These are phyloP conservation scores for Megalops cyprinoides DNA, from an alignment of 2,797 vertebrate species.

Conservation along the genomic window DNA sequence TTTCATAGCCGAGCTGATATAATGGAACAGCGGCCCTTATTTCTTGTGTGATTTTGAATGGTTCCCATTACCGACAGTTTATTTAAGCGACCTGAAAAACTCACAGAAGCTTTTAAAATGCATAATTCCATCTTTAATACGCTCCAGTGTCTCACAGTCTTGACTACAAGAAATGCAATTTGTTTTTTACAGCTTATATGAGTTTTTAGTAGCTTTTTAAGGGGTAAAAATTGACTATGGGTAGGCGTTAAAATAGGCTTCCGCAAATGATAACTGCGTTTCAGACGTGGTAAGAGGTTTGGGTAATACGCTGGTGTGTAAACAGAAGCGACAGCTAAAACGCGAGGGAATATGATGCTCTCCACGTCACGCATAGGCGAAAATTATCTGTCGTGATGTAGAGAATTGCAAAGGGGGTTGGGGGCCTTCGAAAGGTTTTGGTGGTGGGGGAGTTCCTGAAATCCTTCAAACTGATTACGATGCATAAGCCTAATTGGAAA, in stretches of 20 bases:
- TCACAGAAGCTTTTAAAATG: neutral
- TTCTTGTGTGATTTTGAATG: neutral
- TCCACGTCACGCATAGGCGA: neutral
- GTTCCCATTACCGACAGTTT: conserved; percentile 10
- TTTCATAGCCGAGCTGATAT: neutral
- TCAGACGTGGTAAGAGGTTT: neutral
- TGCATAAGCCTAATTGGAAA: conserved; percentile 20
- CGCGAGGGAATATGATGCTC: no score
- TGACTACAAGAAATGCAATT: neutral
- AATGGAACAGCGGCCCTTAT: neutral
- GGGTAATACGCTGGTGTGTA: neutral
- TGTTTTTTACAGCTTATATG: neutral
- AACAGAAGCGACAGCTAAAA: neutral
- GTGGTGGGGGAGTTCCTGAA: neutral
- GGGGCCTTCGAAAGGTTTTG: neutral
- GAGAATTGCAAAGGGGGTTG: neutral
- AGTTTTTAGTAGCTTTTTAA: neutral
- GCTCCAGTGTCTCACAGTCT: neutral
- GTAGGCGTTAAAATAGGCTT: neutral
- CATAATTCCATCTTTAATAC: neutral
- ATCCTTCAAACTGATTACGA: conserved; percentile 17
- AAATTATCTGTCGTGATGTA: neutral
- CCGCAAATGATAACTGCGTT: neutral
- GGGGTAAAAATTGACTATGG: neutral
- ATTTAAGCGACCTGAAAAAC: conserved; percentile 1